A percentile compares a stretch with the other conserved stretches of the same genome.
phyloP scores from a whole-genome alignment of 1,140 invertebrate genomes.

The Drosophila pallidifrons region DNA sequence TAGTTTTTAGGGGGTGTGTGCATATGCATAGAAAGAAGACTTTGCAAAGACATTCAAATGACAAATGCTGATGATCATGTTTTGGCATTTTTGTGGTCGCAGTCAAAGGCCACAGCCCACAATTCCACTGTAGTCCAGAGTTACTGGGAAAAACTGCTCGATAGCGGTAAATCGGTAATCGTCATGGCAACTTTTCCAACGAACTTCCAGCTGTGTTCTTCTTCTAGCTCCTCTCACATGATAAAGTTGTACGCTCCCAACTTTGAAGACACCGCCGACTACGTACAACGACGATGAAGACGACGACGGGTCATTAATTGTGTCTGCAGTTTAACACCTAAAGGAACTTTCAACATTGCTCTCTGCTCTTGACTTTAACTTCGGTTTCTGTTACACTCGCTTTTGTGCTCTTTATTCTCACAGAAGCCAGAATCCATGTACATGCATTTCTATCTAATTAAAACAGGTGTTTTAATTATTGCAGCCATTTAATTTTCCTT shows the following conservation, averaged over 20 bases:
- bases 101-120: conserved; percentile 41
- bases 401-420: conserved; percentile 43
- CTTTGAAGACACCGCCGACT: conserved; percentile 67
- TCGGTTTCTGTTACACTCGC: conserved; percentile 13
- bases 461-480: conserved; percentile 84
- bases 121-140: conserved; percentile 1
- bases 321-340: conserved; percentile 57
- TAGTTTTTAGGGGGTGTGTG: conserved; percentile 46
- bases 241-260: conserved; percentile 66
- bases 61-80: conserved; percentile 68
- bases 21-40: conserved; percentile 15
- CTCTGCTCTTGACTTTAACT: background rate
- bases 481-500: conserved; percentile 73
- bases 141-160: conserved; percentile 47
- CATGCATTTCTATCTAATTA: conserved; percentile 77
- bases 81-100: conserved; percentile 77
- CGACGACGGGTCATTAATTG: conserved; percentile 65
- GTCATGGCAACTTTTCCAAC: conserved; percentile 54
- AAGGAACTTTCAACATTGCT: conserved; percentile 68
- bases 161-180: conserved; percentile 56
- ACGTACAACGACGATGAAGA: background rate
- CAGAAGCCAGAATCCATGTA: conserved; percentile 32
- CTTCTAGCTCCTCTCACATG: conserved; percentile 20
- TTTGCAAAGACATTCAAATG: conserved; percentile 38
- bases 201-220: conserved; percentile 54